phyloP scores from a whole-genome alignment of 2,797 vertebrate species.

The Hypotaenidia philippensis region DNA sequence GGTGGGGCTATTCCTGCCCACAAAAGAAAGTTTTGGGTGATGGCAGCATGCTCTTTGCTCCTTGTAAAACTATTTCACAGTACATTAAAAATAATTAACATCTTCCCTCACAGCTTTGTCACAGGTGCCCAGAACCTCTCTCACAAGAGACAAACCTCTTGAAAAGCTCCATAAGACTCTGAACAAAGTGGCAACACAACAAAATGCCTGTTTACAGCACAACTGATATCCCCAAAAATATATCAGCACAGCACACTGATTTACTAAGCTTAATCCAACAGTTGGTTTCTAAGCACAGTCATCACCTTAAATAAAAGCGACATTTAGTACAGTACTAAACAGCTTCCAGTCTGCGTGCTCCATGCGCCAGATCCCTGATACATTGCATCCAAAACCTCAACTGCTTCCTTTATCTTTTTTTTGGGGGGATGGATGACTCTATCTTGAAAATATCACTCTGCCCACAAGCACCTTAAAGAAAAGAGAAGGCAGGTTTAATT shows the following conservation, averaged over 20 bases:
- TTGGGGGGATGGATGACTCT: neutral
- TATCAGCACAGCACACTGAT: neutral
- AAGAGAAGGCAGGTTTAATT: neutral
- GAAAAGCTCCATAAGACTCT: neutral
- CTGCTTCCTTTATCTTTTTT: neutral
- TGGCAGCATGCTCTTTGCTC: neutral
- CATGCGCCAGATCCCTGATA: neutral
- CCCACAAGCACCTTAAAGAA: neutral
- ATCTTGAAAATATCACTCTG: constrained; percentile 12
- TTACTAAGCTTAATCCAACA: neutral
- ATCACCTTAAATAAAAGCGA: neutral
- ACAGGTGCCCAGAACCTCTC: neutral
- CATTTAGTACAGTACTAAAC: neutral
- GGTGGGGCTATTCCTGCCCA: neutral
- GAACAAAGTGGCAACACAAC: neutral
- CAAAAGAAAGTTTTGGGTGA: neutral
- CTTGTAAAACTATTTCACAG: neutral
- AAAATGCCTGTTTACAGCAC: neutral
- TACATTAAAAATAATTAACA: neutral
- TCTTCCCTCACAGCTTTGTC: neutral
- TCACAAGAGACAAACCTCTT: neutral
- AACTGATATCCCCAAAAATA: neutral
- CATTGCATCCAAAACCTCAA: neutral
- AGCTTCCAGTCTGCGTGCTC: neutral
- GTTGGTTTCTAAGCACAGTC: neutral